phyloP scores from a whole-genome alignment of 1,140 invertebrate species.

The Philopotamus ludificatus region DNA sequence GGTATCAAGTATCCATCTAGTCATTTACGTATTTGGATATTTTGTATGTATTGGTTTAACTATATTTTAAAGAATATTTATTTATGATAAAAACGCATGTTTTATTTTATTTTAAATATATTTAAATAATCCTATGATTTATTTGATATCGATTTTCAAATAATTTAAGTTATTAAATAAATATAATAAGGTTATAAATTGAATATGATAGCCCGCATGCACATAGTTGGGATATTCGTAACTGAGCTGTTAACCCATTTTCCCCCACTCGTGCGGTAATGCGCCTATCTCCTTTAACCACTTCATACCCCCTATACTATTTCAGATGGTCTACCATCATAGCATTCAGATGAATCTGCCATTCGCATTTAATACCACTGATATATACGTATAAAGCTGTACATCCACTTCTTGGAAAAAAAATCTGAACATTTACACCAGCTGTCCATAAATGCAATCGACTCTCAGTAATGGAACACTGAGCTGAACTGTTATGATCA shows the following conservation, averaged over 20 bases:
- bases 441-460: background rate
- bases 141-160: too few species aligned
- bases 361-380: background rate
- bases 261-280: conserved; percentile 12
- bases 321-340: conserved; percentile 21
- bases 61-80: background rate
- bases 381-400: background rate
- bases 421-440: background rate
- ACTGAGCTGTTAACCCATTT: conserved; percentile 15
- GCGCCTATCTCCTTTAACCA: conserved; percentile 26
- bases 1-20: too few species aligned
- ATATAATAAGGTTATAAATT: background rate
- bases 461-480: too few species aligned
- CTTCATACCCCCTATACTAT: conserved; percentile 21
- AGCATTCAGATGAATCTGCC: background rate
- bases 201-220: conserved; percentile 10
- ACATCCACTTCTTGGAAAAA: background rate
- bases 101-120: background rate
- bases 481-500: background rate
- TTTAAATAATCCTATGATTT: background rate
- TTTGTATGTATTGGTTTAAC: background rate
- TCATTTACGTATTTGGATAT: too few species aligned
- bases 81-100: background rate
- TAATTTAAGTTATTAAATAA: background rate
- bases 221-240: conserved; percentile 11